Evolutionary conservation across 2,113 vertebrate species (phyloP).

Genomic region (Etia nguti): DNA sequence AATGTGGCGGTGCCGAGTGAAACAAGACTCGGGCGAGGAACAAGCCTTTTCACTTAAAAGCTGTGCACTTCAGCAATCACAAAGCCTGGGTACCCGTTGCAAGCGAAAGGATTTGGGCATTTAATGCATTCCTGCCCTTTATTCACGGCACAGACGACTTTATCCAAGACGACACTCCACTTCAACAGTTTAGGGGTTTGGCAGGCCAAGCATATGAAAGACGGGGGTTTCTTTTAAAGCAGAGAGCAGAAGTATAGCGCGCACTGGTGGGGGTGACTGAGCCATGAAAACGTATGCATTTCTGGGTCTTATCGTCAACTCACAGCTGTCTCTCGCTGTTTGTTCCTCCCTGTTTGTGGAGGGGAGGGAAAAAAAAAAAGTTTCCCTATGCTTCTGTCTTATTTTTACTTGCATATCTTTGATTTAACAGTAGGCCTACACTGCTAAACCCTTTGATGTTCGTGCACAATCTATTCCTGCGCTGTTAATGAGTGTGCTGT

Average conservation of each 20-base stretch:
- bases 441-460: conserved; percentile 34
- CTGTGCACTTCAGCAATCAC: conserved; percentile 52
- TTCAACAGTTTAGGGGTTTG: conserved; percentile 58
- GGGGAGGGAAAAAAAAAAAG: background rate
- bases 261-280: conserved; percentile 35
- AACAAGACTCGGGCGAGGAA: conserved; percentile 37
- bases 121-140: conserved; percentile 62
- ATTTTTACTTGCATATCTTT: conserved; percentile 47
- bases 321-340: conserved; percentile 40
- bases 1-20: conserved; percentile 14
- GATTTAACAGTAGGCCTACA: conserved; percentile 30
- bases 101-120: conserved; percentile 50
- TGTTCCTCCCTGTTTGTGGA: background rate
- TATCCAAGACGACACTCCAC: conserved; percentile 58
- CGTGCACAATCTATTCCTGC: conserved; percentile 2
- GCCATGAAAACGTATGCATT: conserved; percentile 60
- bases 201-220: conserved; percentile 50
- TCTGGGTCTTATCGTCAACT: conserved; percentile 61
- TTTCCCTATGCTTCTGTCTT: conserved; percentile 31
- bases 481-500: conserved; percentile 20
- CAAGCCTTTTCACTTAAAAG: conserved; percentile 69
- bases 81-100: conserved; percentile 46
- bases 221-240: conserved; percentile 41
- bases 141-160: conserved; percentile 57
- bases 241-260: conserved; percentile 12